phyloP scores from a whole-genome alignment of 2,113 vertebrate species.

The Sphaerodactylus townsendi region DNA sequence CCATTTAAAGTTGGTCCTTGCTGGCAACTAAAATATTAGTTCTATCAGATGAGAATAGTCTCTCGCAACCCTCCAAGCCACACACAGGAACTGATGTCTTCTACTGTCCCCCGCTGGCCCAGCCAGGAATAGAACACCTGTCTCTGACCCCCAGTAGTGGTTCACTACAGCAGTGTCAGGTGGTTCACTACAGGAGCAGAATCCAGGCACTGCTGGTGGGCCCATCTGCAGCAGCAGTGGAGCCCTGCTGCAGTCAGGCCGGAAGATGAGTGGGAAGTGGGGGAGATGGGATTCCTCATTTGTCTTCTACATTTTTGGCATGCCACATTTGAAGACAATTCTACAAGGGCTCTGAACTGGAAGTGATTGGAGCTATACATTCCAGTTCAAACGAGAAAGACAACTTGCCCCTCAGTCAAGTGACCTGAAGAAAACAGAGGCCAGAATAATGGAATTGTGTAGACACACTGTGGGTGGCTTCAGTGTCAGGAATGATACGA shows the following conservation, averaged over 20 bases:
- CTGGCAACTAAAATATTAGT: constrained; percentile 66
- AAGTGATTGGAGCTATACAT: not conserved
- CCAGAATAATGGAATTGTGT: not conserved
- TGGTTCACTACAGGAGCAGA: too few species aligned
- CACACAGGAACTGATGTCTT: constrained; percentile 46
- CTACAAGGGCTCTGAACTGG: not conserved
- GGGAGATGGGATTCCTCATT: too few species aligned
- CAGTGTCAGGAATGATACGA: not conserved
- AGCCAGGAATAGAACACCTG: too few species aligned
- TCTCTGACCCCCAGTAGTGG: too few species aligned
- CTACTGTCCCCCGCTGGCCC: too few species aligned
- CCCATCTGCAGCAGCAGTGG: too few species aligned
- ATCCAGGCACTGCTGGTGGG: too few species aligned
- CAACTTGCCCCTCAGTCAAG: not conserved
- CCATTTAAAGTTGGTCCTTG: constrained; percentile 63
- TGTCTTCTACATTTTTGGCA: not conserved
- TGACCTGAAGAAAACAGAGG: not conserved
- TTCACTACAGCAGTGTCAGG: too few species aligned
- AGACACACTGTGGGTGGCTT: not conserved
- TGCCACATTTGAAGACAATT: not conserved
- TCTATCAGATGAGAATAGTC: constrained; percentile 56
- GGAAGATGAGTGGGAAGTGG: too few species aligned
- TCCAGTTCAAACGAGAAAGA: not conserved
- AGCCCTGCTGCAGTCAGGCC: too few species aligned
- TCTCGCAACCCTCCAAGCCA: constrained; percentile 50